Evolutionary conservation across 2,797 vertebrate species (phyloP).

Genomic region (Parauchenoglanis ngamensis): DNA sequence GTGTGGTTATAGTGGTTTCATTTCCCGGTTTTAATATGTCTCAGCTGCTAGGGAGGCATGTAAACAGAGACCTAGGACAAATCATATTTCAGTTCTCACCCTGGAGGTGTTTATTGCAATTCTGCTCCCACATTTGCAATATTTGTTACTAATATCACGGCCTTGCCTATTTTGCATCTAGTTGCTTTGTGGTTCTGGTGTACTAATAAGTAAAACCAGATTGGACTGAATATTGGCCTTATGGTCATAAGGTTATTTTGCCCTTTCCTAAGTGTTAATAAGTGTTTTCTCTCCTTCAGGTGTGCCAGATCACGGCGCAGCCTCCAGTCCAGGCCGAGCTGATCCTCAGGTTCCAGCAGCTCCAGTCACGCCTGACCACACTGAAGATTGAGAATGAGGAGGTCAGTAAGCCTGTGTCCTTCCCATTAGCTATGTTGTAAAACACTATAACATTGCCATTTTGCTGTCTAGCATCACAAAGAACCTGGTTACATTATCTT

Average conservation of each 20-base stretch:
- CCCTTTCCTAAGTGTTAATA: background rate
- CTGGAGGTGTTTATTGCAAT: conserved; percentile 57
- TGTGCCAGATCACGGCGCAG: conserved; percentile 93
- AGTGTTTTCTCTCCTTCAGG: conserved; percentile 68
- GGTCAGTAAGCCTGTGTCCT: conserved; percentile 71
- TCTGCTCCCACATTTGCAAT: conserved; percentile 58
- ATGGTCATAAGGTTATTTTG: background rate
- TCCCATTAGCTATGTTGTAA: background rate
- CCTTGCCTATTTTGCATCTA: conserved; percentile 56
- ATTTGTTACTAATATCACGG: conserved; percentile 62
- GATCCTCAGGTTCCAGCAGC: conserved; percentile 92
- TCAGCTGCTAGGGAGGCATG: conserved; percentile 56
- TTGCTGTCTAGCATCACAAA: background rate
- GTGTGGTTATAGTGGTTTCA: conserved; percentile 57
- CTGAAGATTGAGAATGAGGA: conserved; percentile 98
- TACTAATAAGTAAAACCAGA: conserved; percentile 39
- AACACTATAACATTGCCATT: background rate
- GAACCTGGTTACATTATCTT: background rate
- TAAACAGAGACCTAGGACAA: conserved; percentile 59
- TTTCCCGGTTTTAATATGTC: conserved; percentile 61
- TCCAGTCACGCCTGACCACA: conserved; percentile 92
- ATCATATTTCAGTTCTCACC: conserved; percentile 57
- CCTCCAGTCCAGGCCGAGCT: conserved; percentile 93
- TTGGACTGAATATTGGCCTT: conserved; percentile 4
- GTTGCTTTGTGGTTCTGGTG: conserved; percentile 52